Conservation (phyloP, 2,888 invertebrate genomes). For the Acleris laterana region DNA sequence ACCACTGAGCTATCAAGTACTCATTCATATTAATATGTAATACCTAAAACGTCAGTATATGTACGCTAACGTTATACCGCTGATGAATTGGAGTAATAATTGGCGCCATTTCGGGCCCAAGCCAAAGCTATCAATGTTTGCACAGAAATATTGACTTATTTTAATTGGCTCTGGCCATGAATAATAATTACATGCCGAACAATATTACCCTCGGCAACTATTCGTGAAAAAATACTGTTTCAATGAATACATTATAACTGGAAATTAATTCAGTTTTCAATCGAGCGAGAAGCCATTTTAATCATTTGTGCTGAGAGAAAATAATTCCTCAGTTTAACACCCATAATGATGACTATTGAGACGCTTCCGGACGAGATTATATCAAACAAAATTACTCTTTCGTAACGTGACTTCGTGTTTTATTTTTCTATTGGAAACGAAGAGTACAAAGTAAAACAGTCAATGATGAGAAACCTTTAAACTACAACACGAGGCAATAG, state of each 20-base stretch:
- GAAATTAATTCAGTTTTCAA: background rate
- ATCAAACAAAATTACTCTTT: background rate
- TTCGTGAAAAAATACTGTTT: conserved; percentile 26
- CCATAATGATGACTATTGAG: no score
- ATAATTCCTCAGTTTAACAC: no score
- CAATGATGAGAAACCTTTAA: no score
- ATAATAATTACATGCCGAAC: conserved; percentile 36
- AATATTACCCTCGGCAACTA: conserved; percentile 34
- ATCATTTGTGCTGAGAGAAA: conserved; percentile 35
- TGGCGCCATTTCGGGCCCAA: conserved; percentile 28
- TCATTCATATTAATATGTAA: background rate
- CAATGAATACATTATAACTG: conserved; percentile 8
- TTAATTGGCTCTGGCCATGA: conserved; percentile 36
- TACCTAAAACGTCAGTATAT: background rate
- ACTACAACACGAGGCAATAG: no score
- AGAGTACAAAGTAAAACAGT: background rate
- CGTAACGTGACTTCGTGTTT: background rate
- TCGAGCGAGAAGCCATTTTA: conserved; percentile 23
- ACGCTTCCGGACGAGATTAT: conserved; percentile 8
- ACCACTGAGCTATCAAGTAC: no score
- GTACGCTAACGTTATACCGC: background rate
- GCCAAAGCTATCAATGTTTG: conserved; percentile 36
- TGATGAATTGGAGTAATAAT: conserved; percentile 10
- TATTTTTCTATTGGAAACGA: background rate
- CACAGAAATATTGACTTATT: conserved; percentile 38